Evolutionary conservation across 2,888 invertebrate genomes (phyloP).

Genomic region (Megamerina dolium): DNA sequence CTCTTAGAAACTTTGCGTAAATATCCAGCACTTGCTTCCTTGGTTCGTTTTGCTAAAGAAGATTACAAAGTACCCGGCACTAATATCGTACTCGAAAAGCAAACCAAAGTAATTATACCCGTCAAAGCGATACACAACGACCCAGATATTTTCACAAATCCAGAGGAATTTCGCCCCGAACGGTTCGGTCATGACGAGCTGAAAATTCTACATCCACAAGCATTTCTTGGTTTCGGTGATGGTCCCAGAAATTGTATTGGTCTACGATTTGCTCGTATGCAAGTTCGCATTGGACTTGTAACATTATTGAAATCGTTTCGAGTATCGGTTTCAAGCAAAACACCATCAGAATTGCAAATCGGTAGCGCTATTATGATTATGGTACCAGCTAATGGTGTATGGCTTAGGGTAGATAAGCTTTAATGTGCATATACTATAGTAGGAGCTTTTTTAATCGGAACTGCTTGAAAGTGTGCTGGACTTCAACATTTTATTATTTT

Average conservation of each 20-base stretch:
- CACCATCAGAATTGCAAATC: slow-evolving; percentile 20
- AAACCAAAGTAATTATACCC: slow-evolving; percentile 39
- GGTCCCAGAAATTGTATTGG: too few relatives aligned
- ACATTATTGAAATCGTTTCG: slow-evolving; percentile 27
- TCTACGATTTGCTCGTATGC: slow-evolving; percentile 39
- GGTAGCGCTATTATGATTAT: slow-evolving; percentile 15
- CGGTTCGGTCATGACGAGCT: slow-evolving; percentile 41
- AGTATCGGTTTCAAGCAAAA: slow-evolving; percentile 23
- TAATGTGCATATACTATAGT: too few relatives aligned
- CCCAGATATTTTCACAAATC: slow-evolving; percentile 47
- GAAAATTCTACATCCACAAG: slow-evolving; percentile 31
- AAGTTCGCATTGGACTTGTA: slow-evolving; percentile 35
- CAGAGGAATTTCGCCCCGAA: slow-evolving; percentile 48
- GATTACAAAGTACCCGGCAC: slow-evolving; percentile 38
- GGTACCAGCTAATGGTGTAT: slow-evolving; percentile 23
- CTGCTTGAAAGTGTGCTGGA: too few relatives aligned
- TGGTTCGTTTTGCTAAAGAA: slow-evolving; percentile 39
- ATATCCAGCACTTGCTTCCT: slow-evolving; percentile 45
- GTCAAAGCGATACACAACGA: slow-evolving; percentile 47
- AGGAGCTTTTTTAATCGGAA: too few relatives aligned
- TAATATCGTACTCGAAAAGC: slow-evolving; percentile 37
- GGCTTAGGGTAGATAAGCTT: slow-evolving; percentile 22
- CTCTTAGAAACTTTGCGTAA: slow-evolving; percentile 48
- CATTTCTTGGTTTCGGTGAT: slow-evolving; percentile 46
- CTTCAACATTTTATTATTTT: too few relatives aligned